phyloP scores from a whole-genome alignment of 1,140 invertebrate genomes.

The Conus betulinus region DNA sequence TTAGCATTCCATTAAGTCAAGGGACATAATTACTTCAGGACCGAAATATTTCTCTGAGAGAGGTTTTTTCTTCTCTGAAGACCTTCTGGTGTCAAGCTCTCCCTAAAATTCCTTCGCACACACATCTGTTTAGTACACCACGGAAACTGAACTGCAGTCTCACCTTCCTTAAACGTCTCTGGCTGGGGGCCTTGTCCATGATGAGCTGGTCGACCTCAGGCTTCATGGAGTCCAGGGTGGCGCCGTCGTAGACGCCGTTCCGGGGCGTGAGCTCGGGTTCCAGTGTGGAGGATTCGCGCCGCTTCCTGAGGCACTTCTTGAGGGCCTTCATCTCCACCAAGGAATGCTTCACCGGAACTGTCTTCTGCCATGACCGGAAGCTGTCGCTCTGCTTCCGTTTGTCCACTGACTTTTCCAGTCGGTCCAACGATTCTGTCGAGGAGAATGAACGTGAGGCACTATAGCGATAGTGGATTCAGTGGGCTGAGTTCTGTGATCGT shows the following conservation, averaged over 20 bases:
- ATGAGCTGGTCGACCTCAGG: conserved; percentile 38
- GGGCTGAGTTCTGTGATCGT: no score
- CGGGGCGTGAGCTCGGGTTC: conserved; percentile 42
- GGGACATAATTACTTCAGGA: no score
- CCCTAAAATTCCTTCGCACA: no score
- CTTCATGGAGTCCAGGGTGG: conserved; percentile 35
- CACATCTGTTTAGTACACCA: no score
- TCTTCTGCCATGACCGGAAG: conserved; percentile 37
- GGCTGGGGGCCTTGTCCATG: conserved; percentile 32
- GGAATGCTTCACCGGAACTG: conserved; percentile 42
- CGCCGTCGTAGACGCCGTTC: conserved; percentile 41
- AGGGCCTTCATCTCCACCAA: conserved; percentile 48
- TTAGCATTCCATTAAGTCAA: no score
- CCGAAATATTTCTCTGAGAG: no score
- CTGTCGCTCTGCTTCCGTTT: conserved; percentile 44
- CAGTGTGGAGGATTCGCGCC: conserved; percentile 42
- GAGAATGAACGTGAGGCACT: no score
- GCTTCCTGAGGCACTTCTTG: conserved; percentile 52
- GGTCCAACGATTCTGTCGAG: conserved; percentile 12
- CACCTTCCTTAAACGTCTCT: conserved; percentile 34
- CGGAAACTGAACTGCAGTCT: neutral
- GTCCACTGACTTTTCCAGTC: conserved; percentile 38
- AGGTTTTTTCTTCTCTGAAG: no score
- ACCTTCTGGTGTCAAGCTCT: no score
- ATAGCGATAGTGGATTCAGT: no score